Base-by-base conservation (phyloP, 2,888 invertebrate genomes). In the Cryptus viduatorius region DNA sequence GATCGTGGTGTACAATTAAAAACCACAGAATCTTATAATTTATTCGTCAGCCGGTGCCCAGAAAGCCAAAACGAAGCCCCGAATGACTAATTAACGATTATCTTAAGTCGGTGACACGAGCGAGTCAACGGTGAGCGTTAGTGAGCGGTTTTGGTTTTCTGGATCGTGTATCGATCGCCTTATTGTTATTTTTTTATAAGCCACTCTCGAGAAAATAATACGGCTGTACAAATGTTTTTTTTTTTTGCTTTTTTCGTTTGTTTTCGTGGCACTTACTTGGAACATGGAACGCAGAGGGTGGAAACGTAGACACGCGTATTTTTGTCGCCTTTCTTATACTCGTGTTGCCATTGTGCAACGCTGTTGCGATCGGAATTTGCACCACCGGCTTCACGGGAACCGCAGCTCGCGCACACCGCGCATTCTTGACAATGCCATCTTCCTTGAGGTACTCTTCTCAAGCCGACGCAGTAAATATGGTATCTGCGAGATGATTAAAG, bases 371-470 rank as follows among this genome's bases (percentile, higher is more conserved):
- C 93, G 1, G 93, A 92, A 84, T 94, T 94, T 1, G 93, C 91
- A 37, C 94, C 94, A 7, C 93, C 94, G 1, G 95, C 94, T 76
- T 94, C 94, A 53, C 93, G 93, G 1, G 94, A 93, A 1, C 95
- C 94, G 88, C 95, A 95, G 14, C 94, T 94, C 14, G 94, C 94
- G 86, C 95, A 97, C 77, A 96, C 94, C 8, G 97, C 96, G 92
- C 98, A 98, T 88, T 96, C 96, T 81, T 96, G 96, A 93, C 98
- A 98, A 92, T 98, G 97, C 98, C 98, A 98, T 69, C 97, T 96
- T 50, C 98, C 98, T 86, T 95, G 96, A 4, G 98, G 98, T 89
- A 98, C 96, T 85, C 95, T 95, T 84, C 96, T 95, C 61, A 98
- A 94, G 5, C 97, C 98, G 77, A 98, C 97, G 94, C 98, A 99